Evolutionary conservation across 1,140 invertebrate species (phyloP).

Genomic region (Anastatus disparis): DNA sequence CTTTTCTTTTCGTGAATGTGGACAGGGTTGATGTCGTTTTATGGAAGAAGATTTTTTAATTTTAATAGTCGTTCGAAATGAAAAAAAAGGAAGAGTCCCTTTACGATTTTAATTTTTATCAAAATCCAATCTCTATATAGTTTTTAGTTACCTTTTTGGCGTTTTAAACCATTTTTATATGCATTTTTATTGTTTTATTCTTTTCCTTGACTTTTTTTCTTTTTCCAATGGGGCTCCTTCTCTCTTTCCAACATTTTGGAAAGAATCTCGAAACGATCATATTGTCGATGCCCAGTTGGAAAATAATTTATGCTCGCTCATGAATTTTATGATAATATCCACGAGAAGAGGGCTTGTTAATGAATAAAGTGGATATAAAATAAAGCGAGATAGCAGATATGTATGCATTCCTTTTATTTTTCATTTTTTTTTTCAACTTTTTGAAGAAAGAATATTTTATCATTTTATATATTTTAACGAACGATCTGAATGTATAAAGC

Average conservation of each 20-base stretch:
- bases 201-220: conserved; percentile 1
- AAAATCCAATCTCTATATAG: conserved; percentile 58
- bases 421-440: no score
- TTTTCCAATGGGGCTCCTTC: conserved; percentile 19
- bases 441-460: neutral
- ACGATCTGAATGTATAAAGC: conserved; percentile 26
- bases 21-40: conserved; percentile 34
- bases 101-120: conserved; percentile 65
- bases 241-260: conserved; percentile 28
- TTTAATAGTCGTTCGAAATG: conserved; percentile 52
- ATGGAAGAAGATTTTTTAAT: conserved; percentile 62
- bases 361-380: conserved; percentile 39
- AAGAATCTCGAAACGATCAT: conserved; percentile 19
- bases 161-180: conserved; percentile 7
- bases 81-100: no score
- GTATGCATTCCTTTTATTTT: no score
- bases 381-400: conserved; percentile 35
- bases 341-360: conserved; percentile 34
- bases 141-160: conserved; percentile 27
- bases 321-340: conserved; percentile 40
- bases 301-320: conserved; percentile 37
- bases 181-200: conserved; percentile 34
- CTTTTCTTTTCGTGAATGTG: conserved; percentile 6
- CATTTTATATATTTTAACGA: conserved; percentile 26
- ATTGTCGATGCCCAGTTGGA: conserved; percentile 29